Evolutionary conservation across 2,888 invertebrate genomes (phyloP).

Genomic region (Drepana falcataria): DNA sequence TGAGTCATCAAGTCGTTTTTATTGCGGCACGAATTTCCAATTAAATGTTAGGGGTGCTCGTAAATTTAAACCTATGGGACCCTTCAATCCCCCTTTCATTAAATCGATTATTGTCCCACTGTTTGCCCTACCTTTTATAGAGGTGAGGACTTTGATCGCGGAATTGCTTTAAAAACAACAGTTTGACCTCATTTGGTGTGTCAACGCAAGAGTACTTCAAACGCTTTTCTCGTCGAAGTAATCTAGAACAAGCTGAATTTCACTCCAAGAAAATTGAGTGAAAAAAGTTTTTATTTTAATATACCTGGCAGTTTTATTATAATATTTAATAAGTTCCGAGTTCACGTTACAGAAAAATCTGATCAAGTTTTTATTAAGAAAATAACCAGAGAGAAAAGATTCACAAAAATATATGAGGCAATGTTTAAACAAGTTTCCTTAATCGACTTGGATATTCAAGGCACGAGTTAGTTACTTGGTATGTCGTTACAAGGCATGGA

Average conservation of each 20-base stretch:
- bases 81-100: slow-evolving; percentile 70
- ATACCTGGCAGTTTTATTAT: neutral
- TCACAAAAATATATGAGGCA: neutral
- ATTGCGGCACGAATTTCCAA: slow-evolving; percentile 68
- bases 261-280: neutral
- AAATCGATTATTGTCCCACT: slow-evolving; percentile 62
- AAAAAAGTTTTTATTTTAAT: neutral
- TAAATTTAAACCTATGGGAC: slow-evolving; percentile 66
- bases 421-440: neutral
- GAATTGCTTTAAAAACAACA: slow-evolving; percentile 64
- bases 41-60: slow-evolving; percentile 66
- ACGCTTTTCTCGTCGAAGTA: slow-evolving; percentile 15
- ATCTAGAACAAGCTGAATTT: neutral
- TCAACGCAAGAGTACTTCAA: slow-evolving; percentile 20
- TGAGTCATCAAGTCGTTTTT: slow-evolving; percentile 65
- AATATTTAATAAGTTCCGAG: neutral
- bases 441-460: neutral
- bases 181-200: slow-evolving; percentile 38
- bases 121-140: slow-evolving; percentile 60
- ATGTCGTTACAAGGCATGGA: slow-evolving; percentile 1
- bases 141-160: slow-evolving; percentile 57
- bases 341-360: neutral
- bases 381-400: neutral
- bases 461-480: slow-evolving; percentile 1
- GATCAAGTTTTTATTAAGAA: neutral